Percentiles rank a stretch among this genome's conserved stretches.
Conservation (phyloP, 2,113 vertebrate genomes). For the Proteles cristata region DNA sequence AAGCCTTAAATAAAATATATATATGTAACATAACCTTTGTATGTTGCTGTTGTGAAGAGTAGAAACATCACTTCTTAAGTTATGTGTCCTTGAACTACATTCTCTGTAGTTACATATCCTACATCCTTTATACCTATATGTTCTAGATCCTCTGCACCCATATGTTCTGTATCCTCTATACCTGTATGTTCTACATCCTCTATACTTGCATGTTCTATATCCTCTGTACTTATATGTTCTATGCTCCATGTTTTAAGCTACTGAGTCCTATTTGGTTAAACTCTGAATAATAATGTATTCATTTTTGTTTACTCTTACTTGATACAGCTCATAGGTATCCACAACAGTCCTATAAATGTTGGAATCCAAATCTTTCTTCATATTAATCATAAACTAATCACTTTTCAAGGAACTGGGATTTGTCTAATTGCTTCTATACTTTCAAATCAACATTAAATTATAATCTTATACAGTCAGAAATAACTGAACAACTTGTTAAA, state of each 20-base stretch:
- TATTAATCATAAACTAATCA: slow-evolving; percentile 18
- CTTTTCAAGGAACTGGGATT: neutral
- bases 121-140: neutral
- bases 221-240: neutral
- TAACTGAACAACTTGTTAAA: neutral
- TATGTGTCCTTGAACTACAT: neutral
- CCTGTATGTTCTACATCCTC: neutral
- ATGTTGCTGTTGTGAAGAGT: neutral
- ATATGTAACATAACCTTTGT: neutral
- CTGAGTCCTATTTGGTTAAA: neutral
- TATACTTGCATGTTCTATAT: neutral
- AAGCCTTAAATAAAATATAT: neutral
- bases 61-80: neutral
- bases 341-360: neutral
- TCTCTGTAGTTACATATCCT: neutral
- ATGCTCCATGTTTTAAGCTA: neutral
- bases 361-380: neutral
- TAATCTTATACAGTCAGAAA: neutral
- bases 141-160: neutral
- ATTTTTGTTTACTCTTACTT: slow-evolving; percentile 1
- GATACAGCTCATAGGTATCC: neutral
- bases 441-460: slow-evolving; percentile 35
- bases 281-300: neutral
- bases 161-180: neutral
- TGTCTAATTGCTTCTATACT: neutral